These are phyloP conservation scores for Polydrusus pterygomalis DNA, from an alignment of 2,888 invertebrate species.

Conservation along the genomic window DNA sequence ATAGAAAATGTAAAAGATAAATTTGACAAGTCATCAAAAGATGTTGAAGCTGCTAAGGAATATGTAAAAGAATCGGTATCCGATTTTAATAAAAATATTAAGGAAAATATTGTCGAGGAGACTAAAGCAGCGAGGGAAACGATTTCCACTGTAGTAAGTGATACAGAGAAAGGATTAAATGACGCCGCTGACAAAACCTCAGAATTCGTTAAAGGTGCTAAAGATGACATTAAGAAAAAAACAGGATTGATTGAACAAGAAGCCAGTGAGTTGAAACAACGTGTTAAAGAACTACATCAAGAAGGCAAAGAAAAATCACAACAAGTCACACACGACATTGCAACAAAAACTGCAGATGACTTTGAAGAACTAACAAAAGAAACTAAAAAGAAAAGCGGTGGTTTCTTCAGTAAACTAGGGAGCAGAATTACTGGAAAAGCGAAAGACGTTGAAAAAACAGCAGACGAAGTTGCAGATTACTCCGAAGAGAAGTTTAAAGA, in stretches of 20 bases:
- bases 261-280: neutral
- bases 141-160: too few relatives aligned
- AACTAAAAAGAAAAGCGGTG: constrained; percentile 53
- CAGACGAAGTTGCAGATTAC: constrained; percentile 49
- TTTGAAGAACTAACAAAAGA: constrained; percentile 32
- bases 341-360: neutral
- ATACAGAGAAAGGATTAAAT: neutral
- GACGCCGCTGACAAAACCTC: neutral
- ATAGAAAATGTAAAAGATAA: too few relatives aligned
- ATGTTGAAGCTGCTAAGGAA: too few relatives aligned
- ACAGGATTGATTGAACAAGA: neutral
- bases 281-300: neutral
- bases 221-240: neutral
- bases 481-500: constrained; percentile 52
- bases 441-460: constrained; percentile 53
- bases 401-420: constrained; percentile 56
- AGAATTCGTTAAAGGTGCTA: neutral
- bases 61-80: too few relatives aligned
- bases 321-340: neutral
- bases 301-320: neutral
- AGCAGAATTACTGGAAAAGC: constrained; percentile 52
- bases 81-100: too few relatives aligned
- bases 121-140: too few relatives aligned
- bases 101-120: too few relatives aligned
- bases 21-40: too few relatives aligned